Base-by-base conservation (phyloP, 2,888 invertebrate genomes). In the Nipponacmea schrenckii region DNA sequence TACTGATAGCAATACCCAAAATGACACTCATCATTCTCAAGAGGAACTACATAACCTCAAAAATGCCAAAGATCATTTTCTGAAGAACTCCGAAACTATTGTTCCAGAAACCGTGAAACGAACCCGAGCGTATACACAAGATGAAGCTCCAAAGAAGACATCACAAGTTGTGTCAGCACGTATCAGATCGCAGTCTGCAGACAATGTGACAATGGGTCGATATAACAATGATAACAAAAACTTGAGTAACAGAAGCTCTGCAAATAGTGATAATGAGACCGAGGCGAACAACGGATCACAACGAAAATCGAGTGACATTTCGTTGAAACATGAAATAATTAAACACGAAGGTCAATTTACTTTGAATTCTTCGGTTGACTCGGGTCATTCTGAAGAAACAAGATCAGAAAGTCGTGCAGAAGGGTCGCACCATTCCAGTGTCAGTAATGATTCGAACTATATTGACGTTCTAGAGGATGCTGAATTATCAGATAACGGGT, bases 11-110 rank as follows among this genome's bases (percentile, higher is more conserved):
- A 7, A 7, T 39, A 39, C 39, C 10, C 56, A 56, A 56, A 56
- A 24, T 24, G 14, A 24, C 5, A 24, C 14, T 15, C 56, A 56
- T 24, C 56, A 10, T 56, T 56, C 56, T 20, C 56, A 56, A 56
- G 56, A 56, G 24, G 56, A 56, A 56, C 56, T 56, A 24, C 56
- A 56, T 24, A 56, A 56, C 24, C 56, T 56, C 24, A 56, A 56
- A 56, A 56, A 56, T 24, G 20, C 56, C 14, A 56, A 56, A 24
- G 20, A 56, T 20, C 20, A 56, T 56, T 56, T 56, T 14, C 56
- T 24, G 12, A 56, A 56, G 24, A 24, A 56, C 24, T 2, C 56
- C 20, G 56, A 56, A 56, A 24, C 56, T 14, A 56, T 56, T 14
- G 10, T 56, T 10, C 20, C 20, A 10, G 20, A 56, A 56, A 5